Base-by-base conservation (phyloP, 2,888 invertebrate species). In the Carterocephalus palaemon region DNA sequence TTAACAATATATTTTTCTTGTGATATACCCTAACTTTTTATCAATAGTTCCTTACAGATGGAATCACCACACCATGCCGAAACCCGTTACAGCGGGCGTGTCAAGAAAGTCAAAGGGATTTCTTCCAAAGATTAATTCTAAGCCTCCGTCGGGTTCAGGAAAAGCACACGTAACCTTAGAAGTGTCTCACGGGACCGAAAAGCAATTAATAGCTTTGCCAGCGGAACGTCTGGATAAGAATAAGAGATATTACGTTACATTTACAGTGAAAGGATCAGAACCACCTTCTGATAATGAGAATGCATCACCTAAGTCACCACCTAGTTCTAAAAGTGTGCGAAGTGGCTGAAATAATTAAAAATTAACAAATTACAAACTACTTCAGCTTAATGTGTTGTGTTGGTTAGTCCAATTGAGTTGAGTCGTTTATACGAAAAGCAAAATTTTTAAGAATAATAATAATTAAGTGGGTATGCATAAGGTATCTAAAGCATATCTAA, bases 241-340 rank as follows among this genome's bases (percentile, higher is more conserved):
- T 70, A 96, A 96, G 78, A 90, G 95, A 67, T 97, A 96, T 80
- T 96, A 95, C 75, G 96, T 97, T 48, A 96, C 96, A 36, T 96
- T 97, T 70, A 96, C 96, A 17, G 95, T 97, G 2, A 94, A 94
- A 75, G 94, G 94, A 37, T 90, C 90, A 2, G 87, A 87, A 47
- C 86, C 86, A 16, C 83, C 88, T n/a, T 84, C 85, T 0, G 90
- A 90, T 32, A 88, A 80, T 46, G 87, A 88, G 31, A 87, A 82
- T 37, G 65, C 71, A 6, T 73, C 81, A 10, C 75, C 67, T 55
- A 87, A 61, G 62, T 77, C 69, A 62, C 87, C 77, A 57, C 75
- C 53, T 65, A 20, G 19, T 26, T 79, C 70, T 4, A 84, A 83
- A 57, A 68, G 70, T 51, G 73, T 74, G 2, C 79, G 73, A 63